Base-by-base conservation (phyloP, 2,888 invertebrate species). In the Seladonia tumulorum region DNA sequence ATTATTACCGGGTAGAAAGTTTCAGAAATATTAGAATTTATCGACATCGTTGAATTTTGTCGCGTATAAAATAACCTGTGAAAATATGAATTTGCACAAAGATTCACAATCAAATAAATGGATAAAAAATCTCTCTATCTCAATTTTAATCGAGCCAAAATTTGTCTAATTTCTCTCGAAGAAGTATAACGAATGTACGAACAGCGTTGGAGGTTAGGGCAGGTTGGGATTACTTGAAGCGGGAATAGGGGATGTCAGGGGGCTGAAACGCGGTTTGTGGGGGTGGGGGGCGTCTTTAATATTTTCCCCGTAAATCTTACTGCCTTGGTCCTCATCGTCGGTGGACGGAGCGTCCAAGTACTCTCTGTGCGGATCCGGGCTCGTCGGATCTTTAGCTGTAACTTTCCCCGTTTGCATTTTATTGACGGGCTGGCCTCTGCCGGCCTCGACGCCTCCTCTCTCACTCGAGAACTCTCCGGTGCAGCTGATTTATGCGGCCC, bases 271-370 rank as follows among this genome's bases (percentile, higher is more conserved):
- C 53, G 60, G 60, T 25, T 60, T 53, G 16, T 18, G 35, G 7
- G 16, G 16, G 45, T 3, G 7, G 7, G 14, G 14, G 7, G 16
- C 4, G 14, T 83, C 90, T 93, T 93, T 93, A 92, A 92, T 92
- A 92, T 92, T 92, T 92, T 90, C 87, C 88, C 88, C 92, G 91
- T 91, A 93, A 94, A 94, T 93, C 92, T 92, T 90, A 90, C 87
- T 77, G 72, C 73, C 89, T 72, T 16, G 71, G 76, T 87, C 90
- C 85, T 89, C 91, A 14, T 94, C 94, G 89, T 93, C 93, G 90
- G 91, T 93, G 92, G 91, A 94, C 91, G 91, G 91, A 82, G 94
- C 94, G 91, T 94, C 94, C 92, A 94, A 94, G 92, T 94, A 94
- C 90, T 92, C 94, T 86, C 94, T 91, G 88, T 87, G 93, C 66